A percentile compares a stretch with the other conserved stretches of the same genome.
These are phyloP conservation scores for Melanotaenia nigrans DNA, from an alignment of 2,797 vertebrate genomes.

Conservation along the genomic window DNA sequence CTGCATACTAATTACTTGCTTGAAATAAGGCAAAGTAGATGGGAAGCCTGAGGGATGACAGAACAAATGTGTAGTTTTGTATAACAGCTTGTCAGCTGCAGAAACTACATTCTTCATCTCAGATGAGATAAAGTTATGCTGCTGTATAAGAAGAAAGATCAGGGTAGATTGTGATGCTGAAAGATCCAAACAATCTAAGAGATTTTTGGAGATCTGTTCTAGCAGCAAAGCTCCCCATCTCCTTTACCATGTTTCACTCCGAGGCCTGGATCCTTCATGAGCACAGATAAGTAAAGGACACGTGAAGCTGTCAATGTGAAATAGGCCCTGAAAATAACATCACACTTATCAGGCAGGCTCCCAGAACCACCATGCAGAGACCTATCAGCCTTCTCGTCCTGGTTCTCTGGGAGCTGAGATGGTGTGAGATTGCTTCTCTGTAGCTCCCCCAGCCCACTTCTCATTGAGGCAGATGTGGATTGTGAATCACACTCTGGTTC, in stretches of 20 bases:
- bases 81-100: slow-evolving; percentile 18
- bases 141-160: slow-evolving; percentile 22
- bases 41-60: slow-evolving; percentile 22
- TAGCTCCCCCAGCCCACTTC: slow-evolving; percentile 27
- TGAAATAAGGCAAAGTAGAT: slow-evolving; percentile 38
- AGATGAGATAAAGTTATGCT: slow-evolving; percentile 19
- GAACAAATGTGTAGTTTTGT: slow-evolving; percentile 30
- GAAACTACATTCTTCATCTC: slow-evolving; percentile 31
- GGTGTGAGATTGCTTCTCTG: slow-evolving; percentile 71
- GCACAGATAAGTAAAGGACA: slow-evolving; percentile 52
- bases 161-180: slow-evolving; percentile 5
- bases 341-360: slow-evolving; percentile 55
- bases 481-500: slow-evolving; percentile 58
- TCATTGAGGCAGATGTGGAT: slow-evolving; percentile 39
- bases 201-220: slow-evolving; percentile 38
- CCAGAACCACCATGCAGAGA: slow-evolving; percentile 37
- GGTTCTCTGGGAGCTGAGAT: slow-evolving; percentile 42
- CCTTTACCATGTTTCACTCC: slow-evolving; percentile 16
- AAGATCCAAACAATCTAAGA: not conserved
- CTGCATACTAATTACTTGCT: slow-evolving; percentile 59
- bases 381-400: slow-evolving; percentile 41
- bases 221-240: slow-evolving; percentile 31
- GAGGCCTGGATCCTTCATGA: slow-evolving; percentile 27
- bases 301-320: slow-evolving; percentile 44
- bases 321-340: slow-evolving; percentile 61